Base-by-base conservation (phyloP, 1,140 invertebrate genomes). In the Nephila pilipes region DNA sequence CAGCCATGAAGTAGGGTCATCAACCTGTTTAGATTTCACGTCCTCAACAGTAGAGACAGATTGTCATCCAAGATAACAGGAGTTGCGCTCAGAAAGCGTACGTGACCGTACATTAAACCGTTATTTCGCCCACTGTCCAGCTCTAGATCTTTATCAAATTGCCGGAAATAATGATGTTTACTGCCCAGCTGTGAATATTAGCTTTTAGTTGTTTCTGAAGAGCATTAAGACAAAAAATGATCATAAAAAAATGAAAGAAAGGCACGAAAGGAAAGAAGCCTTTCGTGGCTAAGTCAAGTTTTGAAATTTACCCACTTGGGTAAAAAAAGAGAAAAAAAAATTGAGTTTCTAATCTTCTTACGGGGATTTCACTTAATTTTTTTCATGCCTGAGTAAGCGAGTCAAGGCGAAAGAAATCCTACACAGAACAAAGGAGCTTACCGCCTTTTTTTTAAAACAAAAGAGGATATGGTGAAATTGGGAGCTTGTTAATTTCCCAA, bases 121-220 rank as follows among this genome's bases (percentile, higher is more conserved):
- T 32, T 32, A 36, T n/a, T 65, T 65, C 25, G 25, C 1, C 69
- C 29, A 75, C 36, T 75, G 69, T 75, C 69, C 69, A 32, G 25
- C 32, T 29, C 25, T 36, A 75, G 69, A 75, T 75, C 29, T 16
- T 75, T 75, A 75, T 75, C 69, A 36, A 14, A 18, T 2, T 75
- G 69, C 69, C 29, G 69, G 69, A 36, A 75, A 75, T 75, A 75
- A 75, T 75, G 69, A 75, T 75, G 69, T 75, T 75, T 75, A 75
- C 32, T 75, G 18, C 69, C 18, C 69, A 32, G 36, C 5, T 5
- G 18, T 36, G 32, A 75, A 36, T 75, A 75, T 75, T 75, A 32
- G 12, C 69, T 75, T 36, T 29, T 75, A 29, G 12, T 75, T 36
- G 29, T 32, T 32, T 32, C 69, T 16, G 32, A 20, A 32, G 32